These are phyloP conservation scores for Clepsis dumicolana DNA, from an alignment of 2,888 invertebrate species.

Conservation along the genomic window DNA sequence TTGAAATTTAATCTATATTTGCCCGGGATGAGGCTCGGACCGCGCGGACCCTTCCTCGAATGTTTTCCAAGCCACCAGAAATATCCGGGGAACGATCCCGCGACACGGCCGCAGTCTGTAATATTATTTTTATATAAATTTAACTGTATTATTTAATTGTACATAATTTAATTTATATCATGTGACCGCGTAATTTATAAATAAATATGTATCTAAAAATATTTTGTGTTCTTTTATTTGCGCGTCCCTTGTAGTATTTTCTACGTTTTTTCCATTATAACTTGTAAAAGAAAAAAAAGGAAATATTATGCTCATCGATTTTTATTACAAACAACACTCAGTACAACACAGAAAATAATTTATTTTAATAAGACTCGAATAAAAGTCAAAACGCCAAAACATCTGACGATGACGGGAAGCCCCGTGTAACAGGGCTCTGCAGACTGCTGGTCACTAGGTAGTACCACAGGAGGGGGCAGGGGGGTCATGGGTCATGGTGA, in stretches of 20 bases:
- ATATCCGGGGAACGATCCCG: constrained; percentile 56
- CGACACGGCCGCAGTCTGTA: constrained; percentile 59
- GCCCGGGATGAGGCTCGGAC: constrained; percentile 59
- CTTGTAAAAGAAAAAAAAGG: too few species aligned
- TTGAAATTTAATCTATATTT: constrained; percentile 76
- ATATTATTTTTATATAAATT: constrained; percentile 82
- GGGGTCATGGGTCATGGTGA: too few species aligned
- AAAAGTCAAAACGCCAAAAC: too few species aligned
- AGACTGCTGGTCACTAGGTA: too few species aligned
- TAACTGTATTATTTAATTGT: constrained; percentile 85
- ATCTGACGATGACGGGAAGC: too few species aligned
- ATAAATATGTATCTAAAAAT: constrained; percentile 85
- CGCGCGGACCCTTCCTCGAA: constrained; percentile 54
- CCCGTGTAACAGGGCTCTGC: too few species aligned
- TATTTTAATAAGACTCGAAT: too few species aligned
- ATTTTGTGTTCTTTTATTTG: constrained; percentile 61
- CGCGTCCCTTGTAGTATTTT: background rate
- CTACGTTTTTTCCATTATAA: too few species aligned
- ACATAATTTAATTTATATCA: constrained; percentile 85
- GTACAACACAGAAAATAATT: too few species aligned
- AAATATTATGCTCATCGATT: too few species aligned
- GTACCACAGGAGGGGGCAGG: too few species aligned
- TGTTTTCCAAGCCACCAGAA: constrained; percentile 71
- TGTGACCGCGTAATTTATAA: constrained; percentile 84
- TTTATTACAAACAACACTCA: too few species aligned